Evolutionary conservation across 92 coral and sea anemone genomes (phyloP), one percentile per base, ranked within the genome.

Genomic region (Paramuricea clavata): DNA sequence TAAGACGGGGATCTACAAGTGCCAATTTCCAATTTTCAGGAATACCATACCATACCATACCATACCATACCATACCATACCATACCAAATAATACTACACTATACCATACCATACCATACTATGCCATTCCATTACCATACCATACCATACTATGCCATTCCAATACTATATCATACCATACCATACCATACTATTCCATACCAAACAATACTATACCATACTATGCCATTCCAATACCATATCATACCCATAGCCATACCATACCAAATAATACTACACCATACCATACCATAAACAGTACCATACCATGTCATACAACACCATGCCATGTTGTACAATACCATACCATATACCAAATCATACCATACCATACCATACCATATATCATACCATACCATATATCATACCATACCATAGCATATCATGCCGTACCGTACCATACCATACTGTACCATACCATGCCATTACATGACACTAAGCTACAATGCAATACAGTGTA

Each of bases 261-360:
- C 22, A 19, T 50, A 50, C 59, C 76, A 12, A 3, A 64, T 34
- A 9, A 12, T 26, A 26, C 8, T 31, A 44, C 10, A 50, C 59
- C 22, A 50, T 67, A 67, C 74, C 74, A 67, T 67, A 67, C 44
- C 74, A 67, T 30, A 67, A 41, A 36, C 43, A 19, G 62, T n/a
- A 21, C 17, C 25, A 91, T 94, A 93, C 79, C 89, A 61, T 61
- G n/a, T 12, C 69, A 19, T 61, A 23, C 69, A 23, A 61, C n/a
- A 61, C 69, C 69, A 61, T 12, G n/a, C n/a, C n/a, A n/a, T n/a
- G n/a, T n/a, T n/a, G n/a, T n/a, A n/a, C n/a, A n/a, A n/a, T n/a
- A n/a, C n/a, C n/a, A n/a, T n/a, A n/a, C n/a, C n/a, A n/a, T n/a
- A n/a, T 67, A 30, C 74, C 74, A 67, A 13, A 67, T 36, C 74